Evolutionary conservation across 2,113 vertebrate species (phyloP).

Genomic region (Cinclus cinclus): DNA sequence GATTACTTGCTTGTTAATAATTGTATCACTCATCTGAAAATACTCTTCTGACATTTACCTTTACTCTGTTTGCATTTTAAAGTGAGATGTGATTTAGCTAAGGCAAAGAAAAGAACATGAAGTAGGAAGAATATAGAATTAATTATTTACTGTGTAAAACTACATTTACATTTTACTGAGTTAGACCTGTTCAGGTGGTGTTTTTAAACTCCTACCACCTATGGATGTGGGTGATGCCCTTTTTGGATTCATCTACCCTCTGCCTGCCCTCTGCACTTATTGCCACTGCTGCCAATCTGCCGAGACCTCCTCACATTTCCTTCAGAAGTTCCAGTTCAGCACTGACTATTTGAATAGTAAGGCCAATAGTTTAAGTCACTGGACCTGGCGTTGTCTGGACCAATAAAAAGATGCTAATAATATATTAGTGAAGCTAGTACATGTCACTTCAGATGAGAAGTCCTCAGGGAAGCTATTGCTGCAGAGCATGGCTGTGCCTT

Average conservation of each 20-base stretch:
- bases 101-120: neutral
- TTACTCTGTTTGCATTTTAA: neutral
- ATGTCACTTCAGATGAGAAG: neutral
- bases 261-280: neutral
- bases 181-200: neutral
- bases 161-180: neutral
- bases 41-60: conserved; percentile 23
- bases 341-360: neutral
- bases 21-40: conserved; percentile 33
- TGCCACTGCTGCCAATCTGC: accelerated
- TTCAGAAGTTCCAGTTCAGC: neutral
- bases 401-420: neutral
- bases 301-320: neutral
- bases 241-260: neutral
- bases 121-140: neutral
- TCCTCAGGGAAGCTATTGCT: neutral
- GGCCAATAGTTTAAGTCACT: neutral
- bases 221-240: neutral
- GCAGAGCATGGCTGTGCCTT: neutral
- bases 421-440: neutral
- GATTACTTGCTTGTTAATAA: conserved; percentile 45
- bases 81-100: neutral
- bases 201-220: neutral
- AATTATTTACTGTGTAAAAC: conserved; percentile 10
- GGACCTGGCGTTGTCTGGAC: neutral